These are phyloP conservation scores for Loriculus beryllinus DNA, from an alignment of 2,797 vertebrate species.

Conservation along the genomic window DNA sequence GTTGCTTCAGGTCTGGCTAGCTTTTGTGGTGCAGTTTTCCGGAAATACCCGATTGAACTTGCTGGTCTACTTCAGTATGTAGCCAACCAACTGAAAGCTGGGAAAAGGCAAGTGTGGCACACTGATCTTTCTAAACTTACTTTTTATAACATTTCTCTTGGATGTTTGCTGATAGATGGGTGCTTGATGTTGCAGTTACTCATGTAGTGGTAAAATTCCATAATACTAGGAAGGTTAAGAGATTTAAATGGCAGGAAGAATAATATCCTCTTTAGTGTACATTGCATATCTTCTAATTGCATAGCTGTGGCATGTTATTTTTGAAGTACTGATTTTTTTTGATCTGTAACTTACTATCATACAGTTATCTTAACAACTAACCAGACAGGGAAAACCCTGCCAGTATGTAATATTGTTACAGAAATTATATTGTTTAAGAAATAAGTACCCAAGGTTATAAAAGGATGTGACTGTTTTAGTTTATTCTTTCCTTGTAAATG, in stretches of 20 bases:
- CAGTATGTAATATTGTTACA: not conserved
- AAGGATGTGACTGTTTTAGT: not conserved
- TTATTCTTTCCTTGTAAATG: not conserved
- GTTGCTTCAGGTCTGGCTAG: conserved; percentile 87
- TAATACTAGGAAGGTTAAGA: not conserved
- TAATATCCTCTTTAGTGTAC: not conserved
- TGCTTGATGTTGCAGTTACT: rapidly evolving
- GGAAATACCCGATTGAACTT: conserved; percentile 98
- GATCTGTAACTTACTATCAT: not conserved
- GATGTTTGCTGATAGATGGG: not conserved
- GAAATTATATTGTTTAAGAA: not conserved
- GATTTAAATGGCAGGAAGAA: not conserved
- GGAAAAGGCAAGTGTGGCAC: conserved; percentile 86
- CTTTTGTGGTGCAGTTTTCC: conserved; percentile 96
- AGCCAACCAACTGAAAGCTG: conserved; percentile 96
- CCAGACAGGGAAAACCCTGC: not conserved
- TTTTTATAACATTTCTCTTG: not conserved
- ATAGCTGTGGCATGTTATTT: not conserved
- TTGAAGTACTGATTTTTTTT: not conserved
- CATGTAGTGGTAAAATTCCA: not conserved
- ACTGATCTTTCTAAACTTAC: not conserved
- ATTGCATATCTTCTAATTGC: not conserved
- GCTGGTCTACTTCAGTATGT: conserved; percentile 97
- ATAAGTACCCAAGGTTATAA: not conserved
- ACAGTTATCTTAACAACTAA: not conserved